Evolutionary conservation across 2,113 vertebrate species (phyloP), one percentile per base, ranked within the genome.

Genomic region (Litocranius walleri): DNA sequence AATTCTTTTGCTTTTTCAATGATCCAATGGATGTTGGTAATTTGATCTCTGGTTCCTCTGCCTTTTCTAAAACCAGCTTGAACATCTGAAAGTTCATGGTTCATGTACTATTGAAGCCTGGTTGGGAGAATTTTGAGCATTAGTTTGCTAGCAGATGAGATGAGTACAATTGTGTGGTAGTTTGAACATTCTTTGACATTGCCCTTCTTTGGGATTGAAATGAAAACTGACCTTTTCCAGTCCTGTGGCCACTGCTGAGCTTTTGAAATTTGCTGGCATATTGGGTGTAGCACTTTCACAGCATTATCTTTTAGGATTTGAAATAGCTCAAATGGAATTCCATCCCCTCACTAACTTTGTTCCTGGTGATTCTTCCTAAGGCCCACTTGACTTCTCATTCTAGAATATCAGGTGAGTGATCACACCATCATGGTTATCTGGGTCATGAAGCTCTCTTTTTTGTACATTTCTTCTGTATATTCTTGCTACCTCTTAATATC

Each of bases 11-110:
- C 64, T 71, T 71, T 71, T 71, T 71, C 19, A 3, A 23, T 71
- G 2, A 71, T 23, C 17, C 64, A 36, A 1, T 0, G 0, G 19
- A 71, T 71, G 64, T 36, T 36, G 10, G n/a, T 19, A 36, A 71
- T 36, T 23, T 36, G 64, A 71, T 36, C 17, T 71, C n/a, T 71
- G 19, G 8, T 71, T 71, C n/a, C 64, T 71, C n/a, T 71, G 64
- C 64, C 17, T 71, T 71, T 71, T 23, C 64, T 36, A 71, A 36
- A 12, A 3, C n/a, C 64, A 71, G n/a, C 9, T 71, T 36, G n/a
- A 71, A 71, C 19, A 36, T 71, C n/a, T 71, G 64, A 3, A 36
- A 71, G n/a, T 23, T 71, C 64, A 71, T 12, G 9, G n/a, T 23
- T 71, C 64, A 71, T 36, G 19, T 71, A 36, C 5, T 71, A 19